Base-by-base conservation (phyloP, 2,888 invertebrate genomes). In the Pseudanteris insignis region DNA sequence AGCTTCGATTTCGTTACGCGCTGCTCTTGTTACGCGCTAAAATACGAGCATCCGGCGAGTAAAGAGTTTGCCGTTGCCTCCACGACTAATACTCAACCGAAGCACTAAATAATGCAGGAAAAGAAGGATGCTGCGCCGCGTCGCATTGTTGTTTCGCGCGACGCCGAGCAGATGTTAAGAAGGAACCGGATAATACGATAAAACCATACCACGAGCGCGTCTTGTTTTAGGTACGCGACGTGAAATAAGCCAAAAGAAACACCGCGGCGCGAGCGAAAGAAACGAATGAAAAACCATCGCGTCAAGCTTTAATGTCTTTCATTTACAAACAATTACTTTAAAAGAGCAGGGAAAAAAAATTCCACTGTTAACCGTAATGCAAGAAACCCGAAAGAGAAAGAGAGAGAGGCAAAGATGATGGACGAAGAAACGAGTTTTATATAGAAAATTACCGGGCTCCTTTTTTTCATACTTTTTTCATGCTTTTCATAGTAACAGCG, bases 141-240 rank as follows among this genome's bases (percentile, higher is more conserved):
- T 40, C 25, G 32, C 29, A 58, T 44, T 50, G 50, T n/a, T 40
- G 47, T 55, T 58, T 34, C 28, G 40, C 36, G 47, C 46, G 46
- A 51, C 12, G 51, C 46, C 46, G 34, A 46, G 51, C 59, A 46
- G 59, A 58, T 58, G 58, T 51, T 51, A 34, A 51, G 34, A 46
- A 46, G 58, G 24, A 46, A 46, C 50, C 44, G 50, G 58, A 58
- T 58, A 58, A 51, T 51, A 37, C 58, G 29, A 46, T 40, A 40
- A 28, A 51, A 38, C 25, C 51, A 29, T 38, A 10, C 36, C 43
- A 15, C 43, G 25, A 29, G 36, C 33, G 36, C 44, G 12, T 53
- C 18, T 18, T 18, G 6, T 18, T 18, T 6, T n/a, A n/a, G n/a
- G n/a, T n/a, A 18, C 18, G 18, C 6, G 18, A 6, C 18, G 18